Percentiles rank a stretch among this genome's conserved stretches.
phyloP scores from a whole-genome alignment of 2,888 invertebrate species.

The Diplolepis rosae region DNA sequence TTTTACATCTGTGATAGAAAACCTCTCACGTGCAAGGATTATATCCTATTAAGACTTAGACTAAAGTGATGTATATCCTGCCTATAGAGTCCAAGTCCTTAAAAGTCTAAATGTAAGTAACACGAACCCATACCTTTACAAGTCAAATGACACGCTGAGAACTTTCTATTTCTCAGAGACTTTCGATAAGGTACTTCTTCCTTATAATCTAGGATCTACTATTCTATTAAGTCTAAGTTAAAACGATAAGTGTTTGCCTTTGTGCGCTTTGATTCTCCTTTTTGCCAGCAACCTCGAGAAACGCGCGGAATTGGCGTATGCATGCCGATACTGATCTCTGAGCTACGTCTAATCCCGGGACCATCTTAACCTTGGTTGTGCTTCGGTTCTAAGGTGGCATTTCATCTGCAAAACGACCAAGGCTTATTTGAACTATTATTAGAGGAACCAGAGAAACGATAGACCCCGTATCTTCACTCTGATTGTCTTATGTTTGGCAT shows the following conservation, averaged over 20 bases:
- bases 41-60: background rate
- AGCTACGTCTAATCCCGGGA: conserved; percentile 28
- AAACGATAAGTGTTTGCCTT: conserved; percentile 13
- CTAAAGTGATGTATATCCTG: background rate
- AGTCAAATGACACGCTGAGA: conserved; percentile 7
- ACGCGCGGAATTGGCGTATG: conserved; percentile 22
- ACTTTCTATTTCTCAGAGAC: conserved; percentile 11
- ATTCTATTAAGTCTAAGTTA: background rate
- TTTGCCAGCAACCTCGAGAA: conserved; percentile 8
- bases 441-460: conserved; percentile 26
- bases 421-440: conserved; percentile 23
- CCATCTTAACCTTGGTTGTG: conserved; percentile 27
- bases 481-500: conserved; percentile 3
- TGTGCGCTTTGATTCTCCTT: background rate
- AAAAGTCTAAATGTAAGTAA: background rate
- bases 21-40: background rate
- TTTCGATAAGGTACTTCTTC: background rate
- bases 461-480: conserved; percentile 16
- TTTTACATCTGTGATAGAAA: background rate
- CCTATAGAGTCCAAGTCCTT: background rate
- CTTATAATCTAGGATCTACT: background rate
- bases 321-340: conserved; percentile 28
- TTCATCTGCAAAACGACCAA: conserved; percentile 21
- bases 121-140: background rate
- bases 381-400: conserved; percentile 26